Percentiles rank a stretch among this genome's conserved stretches.
phyloP scores from a whole-genome alignment of 2,797 vertebrate species.

The Trachops cirrhosus region DNA sequence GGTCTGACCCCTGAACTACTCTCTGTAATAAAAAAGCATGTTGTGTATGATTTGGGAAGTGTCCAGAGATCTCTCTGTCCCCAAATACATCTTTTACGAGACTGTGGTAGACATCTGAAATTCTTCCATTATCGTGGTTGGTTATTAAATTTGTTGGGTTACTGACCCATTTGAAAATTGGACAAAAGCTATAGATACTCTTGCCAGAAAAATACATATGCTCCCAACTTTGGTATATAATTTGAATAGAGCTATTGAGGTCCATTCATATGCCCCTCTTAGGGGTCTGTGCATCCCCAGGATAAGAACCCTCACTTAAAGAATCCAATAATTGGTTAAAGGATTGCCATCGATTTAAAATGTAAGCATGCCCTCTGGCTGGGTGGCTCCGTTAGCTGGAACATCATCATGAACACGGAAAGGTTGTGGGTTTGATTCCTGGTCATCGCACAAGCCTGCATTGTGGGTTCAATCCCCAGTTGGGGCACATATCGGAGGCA shows the following conservation, averaged over 20 bases:
- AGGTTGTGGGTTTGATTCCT: neutral
- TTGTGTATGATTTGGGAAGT: neutral
- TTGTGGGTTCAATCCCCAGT: neutral
- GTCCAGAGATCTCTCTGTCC: neutral
- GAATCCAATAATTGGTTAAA: conserved; percentile 28
- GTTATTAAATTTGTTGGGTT: neutral
- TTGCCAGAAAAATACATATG: conserved; percentile 22
- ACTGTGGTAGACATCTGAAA: neutral
- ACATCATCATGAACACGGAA: neutral
- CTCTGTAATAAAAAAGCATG: neutral
- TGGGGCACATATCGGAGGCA: neutral
- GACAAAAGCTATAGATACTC: neutral
- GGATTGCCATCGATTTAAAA: conserved; percentile 3
- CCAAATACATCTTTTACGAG: neutral
- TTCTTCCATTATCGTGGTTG: conserved; percentile 31
- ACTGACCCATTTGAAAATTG: conserved; percentile 20
- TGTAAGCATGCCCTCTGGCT: neutral
- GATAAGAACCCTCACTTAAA: neutral
- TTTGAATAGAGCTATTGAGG: neutral
- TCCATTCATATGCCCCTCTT: neutral
- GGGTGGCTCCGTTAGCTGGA: neutral
- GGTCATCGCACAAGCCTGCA: neutral
- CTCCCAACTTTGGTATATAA: neutral
- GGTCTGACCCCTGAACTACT: neutral
- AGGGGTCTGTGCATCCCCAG: neutral